Conservation (phyloP, 2,113 vertebrate species). For the Pitta sordida region DNA sequence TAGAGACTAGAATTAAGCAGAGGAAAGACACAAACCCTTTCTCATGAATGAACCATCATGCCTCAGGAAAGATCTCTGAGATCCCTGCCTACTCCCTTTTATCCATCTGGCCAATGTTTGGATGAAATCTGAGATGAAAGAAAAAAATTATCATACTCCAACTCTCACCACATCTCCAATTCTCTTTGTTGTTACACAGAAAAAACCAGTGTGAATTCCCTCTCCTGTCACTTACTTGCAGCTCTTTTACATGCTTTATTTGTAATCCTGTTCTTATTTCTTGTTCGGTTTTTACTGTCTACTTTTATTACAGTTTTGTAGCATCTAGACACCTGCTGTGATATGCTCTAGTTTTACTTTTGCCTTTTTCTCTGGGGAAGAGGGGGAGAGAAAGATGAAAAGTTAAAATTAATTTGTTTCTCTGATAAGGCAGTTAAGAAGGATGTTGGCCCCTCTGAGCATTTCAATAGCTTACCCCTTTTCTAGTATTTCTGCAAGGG, state of each 20-base stretch:
- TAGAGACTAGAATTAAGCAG: background rate
- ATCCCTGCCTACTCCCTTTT: background rate
- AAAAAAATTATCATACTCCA: conserved; percentile 1
- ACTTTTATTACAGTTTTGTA: conserved; percentile 28
- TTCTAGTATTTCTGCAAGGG: conserved; percentile 25
- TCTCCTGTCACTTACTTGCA: background rate
- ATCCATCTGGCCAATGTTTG: background rate
- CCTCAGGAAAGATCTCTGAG: background rate
- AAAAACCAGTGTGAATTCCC: background rate
- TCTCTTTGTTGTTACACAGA: conserved; percentile 17
- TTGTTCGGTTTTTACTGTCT: conserved; percentile 1
- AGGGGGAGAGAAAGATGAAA: conserved; percentile 35
- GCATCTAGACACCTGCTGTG: background rate
- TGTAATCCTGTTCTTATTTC: background rate
- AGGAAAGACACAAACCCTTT: background rate
- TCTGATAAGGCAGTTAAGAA: conserved; percentile 26
- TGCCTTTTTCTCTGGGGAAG: conserved; percentile 6
- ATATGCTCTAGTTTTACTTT: conserved; percentile 7
- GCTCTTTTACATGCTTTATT: background rate
- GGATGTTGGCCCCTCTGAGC: background rate
- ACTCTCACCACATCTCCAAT: background rate
- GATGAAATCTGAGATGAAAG: conserved; percentile 30
- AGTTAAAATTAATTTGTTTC: conserved; percentile 50
- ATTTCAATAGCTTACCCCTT: conserved; percentile 19
- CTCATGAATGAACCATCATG: background rate